Evolutionary conservation across 1,140 invertebrate species (phyloP), one percentile per base, ranked within the genome.

Genomic region (Maconellicoccus hirsutus): DNA sequence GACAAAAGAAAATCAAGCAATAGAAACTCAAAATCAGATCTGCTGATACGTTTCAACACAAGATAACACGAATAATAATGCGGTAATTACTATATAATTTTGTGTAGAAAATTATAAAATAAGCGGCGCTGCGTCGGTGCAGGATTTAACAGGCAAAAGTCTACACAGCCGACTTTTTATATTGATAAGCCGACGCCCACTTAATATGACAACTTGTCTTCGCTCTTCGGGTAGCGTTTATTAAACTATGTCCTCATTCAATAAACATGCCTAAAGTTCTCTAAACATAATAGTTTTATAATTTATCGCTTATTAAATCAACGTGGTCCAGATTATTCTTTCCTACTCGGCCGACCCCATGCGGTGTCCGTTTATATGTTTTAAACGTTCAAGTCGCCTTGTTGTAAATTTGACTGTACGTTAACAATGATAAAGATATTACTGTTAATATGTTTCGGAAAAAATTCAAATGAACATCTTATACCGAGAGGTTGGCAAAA

Each of bases 201-300:
- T 52, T 52, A 52, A 52, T 52, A 52, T 52, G 42, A 52, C 42
- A 52, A 52, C 6, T 52, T 52, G 42, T 52, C 42, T 52, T 52
- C 42, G 42, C 42, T 52, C 42, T 52, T 52, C n/a, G 42, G 42
- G 42, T 52, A 52, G 42, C 42, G 16, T 52, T 52, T 52, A 52
- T 52, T 52, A 52, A 52, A 52, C 42, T 52, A 52, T 52, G 42
- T 52, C 42, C 42, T 52, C 42, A 8, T 52, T 52, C 42, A 52
- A 52, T 52, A 52, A 52, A 52, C 42, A 52, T 52, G 42, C 42
- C 42, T 52, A 52, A 52, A 52, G 42, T 52, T 52, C 16, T 52
- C n/a, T 52, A 52, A 52, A 52, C 42, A 52, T 52, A 52, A 52
- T 52, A 52, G 42, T 52, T 52, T 52, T 52, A 52, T 52, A 52